A percentile compares a stretch with the other conserved stretches of the same genome.
Evolutionary conservation across 2,888 invertebrate species (phyloP).

Genomic region (Brenthis daphne): DNA sequence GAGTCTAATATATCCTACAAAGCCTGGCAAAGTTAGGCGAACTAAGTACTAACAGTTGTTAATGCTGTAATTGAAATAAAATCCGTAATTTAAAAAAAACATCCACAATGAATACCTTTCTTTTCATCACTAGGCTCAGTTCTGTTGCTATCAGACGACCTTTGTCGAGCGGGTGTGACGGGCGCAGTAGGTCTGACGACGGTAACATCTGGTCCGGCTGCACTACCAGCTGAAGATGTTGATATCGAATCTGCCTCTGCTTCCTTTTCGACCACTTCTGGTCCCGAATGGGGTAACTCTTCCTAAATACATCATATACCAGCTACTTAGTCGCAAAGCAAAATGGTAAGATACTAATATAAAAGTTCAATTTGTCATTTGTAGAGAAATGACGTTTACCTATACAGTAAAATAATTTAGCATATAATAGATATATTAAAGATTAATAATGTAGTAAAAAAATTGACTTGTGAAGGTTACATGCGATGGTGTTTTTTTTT

Average conservation of each 20-base stretch:
- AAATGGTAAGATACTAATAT: too few species aligned
- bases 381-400: too few species aligned
- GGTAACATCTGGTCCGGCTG: conserved; percentile 68
- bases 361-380: too few species aligned
- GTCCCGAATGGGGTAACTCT: conserved; percentile 70
- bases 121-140: conserved; percentile 77
- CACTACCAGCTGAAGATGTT: conserved; percentile 67
- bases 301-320: conserved; percentile 51
- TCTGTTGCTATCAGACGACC: conserved; percentile 81
- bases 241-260: conserved; percentile 65
- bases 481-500: too few species aligned
- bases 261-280: conserved; percentile 64
- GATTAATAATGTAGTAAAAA: too few species aligned
- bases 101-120: conserved; percentile 59
- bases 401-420: too few species aligned
- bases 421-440: too few species aligned
- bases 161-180: conserved; percentile 70
- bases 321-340: neutral
- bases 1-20: too few species aligned
- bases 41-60: too few species aligned
- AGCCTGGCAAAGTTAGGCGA: too few species aligned
- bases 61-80: too few species aligned
- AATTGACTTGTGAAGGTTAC: too few species aligned
- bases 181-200: conserved; percentile 64
- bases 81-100: neutral